Conservation (phyloP, 2,113 vertebrate genomes). For the Trachemys scripta region DNA sequence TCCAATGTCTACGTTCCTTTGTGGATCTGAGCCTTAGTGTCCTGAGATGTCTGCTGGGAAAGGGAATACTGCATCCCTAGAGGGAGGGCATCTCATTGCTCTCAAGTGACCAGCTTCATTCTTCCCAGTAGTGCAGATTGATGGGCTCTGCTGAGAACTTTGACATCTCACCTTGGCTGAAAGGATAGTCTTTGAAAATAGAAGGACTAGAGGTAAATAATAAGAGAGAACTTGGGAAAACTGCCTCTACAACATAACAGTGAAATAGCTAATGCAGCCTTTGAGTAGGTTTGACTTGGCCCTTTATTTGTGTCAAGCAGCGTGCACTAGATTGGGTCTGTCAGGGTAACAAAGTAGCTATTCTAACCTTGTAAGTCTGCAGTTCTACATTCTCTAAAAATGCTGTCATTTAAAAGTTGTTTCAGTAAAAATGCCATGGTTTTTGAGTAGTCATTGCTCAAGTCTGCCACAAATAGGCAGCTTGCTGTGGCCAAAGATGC, state of each 20-base stretch:
- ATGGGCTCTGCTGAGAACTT: background rate
- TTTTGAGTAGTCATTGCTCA: background rate
- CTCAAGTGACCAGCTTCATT: background rate
- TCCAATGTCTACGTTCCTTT: background rate
- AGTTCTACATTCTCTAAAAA: background rate
- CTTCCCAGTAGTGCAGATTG: accelerated
- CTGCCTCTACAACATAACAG: background rate
- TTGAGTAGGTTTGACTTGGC: background rate
- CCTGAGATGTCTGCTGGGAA: background rate
- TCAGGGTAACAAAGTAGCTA: background rate
- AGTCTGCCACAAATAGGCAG: background rate
- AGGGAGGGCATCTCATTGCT: background rate
- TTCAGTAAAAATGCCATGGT: background rate
- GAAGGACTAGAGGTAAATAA: background rate
- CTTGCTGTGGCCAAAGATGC: background rate
- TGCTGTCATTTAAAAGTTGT: background rate
- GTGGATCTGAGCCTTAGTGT: background rate
- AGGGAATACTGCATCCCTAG: background rate
- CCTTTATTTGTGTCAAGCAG: background rate
- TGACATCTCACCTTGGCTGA: accelerated
- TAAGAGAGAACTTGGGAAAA: background rate
- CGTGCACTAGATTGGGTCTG: background rate
- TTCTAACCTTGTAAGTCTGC: background rate
- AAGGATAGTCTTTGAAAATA: background rate
- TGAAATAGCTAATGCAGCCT: background rate